Evolutionary conservation across 2,888 invertebrate species (phyloP), one percentile per base, ranked within the genome.

Genomic region (Hirtodrosophila histrioides): DNA sequence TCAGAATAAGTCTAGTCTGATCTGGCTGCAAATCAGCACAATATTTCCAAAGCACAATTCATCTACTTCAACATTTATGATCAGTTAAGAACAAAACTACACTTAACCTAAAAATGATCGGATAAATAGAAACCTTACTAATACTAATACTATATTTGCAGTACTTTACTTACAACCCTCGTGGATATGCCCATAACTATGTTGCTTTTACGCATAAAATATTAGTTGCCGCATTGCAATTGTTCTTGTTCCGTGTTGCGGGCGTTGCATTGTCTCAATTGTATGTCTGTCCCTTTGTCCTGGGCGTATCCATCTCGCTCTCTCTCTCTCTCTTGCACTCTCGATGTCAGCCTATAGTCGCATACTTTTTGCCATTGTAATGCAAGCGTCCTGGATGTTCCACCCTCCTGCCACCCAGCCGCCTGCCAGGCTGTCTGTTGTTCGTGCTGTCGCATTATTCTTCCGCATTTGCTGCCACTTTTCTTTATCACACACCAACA

Each of bases 361-460:
- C 80, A 54, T 54, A 17, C 45, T 86, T 79, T 88, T 63, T 66
- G 66, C 71, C 71, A 83, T 86, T 88, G 84, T 85, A 75, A 67
- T 69, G 66, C 80, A 60, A 40, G 57, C 56, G 27, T 29, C 53
- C 9, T 27, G 33, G 53, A 17, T 24, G 49, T n/a, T 37, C 45
- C 48, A 41, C 54, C 37, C 45, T 36, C 37, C 41, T 36, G 27
- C 40, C 46, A 23, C 48, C 53, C 65, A 46, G 49, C 35, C 41
- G 35, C 31, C 57, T 49, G 56, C 29, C 60, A 53, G 23, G 45
- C 53, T 54, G 69, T 62, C 69, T 72, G 64, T 79, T 83, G 88
- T 84, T 88, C 84, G 80, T 85, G 84, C 84, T 86, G 88, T 86
- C 88, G 84, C 84, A 88, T 85, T 85, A 88, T 86, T 85, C 84